Conservation (phyloP, 1,140 invertebrate genomes). For the Nasonia vitripennis region DNA sequence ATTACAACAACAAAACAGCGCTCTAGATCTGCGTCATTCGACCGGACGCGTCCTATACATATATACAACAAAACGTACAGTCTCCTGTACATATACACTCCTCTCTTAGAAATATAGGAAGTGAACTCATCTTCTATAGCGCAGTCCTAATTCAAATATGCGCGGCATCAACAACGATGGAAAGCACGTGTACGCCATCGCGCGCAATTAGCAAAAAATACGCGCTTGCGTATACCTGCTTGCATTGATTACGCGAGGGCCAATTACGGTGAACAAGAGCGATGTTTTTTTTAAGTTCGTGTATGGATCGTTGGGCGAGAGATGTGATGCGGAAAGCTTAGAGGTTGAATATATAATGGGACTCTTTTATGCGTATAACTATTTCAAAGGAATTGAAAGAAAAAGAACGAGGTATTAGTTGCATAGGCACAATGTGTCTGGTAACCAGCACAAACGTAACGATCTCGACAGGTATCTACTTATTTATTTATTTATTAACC, state of each 20-base stretch:
- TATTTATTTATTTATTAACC: no score
- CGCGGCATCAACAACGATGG: background rate
- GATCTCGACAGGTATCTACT: no score
- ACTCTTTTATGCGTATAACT: no score
- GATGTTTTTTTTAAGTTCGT: background rate
- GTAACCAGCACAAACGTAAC: no score
- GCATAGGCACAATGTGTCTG: no score
- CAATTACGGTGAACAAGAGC: background rate
- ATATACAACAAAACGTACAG: no score
- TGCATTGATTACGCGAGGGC: background rate
- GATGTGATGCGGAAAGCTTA: background rate
- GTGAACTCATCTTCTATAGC: background rate
- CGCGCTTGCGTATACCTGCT: background rate
- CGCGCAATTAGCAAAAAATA: slow-evolving; percentile 10
- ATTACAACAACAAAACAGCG: no score
- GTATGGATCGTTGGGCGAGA: background rate
- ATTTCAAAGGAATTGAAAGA: no score
- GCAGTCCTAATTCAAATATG: background rate
- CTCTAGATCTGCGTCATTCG: no score
- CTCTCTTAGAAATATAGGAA: background rate
- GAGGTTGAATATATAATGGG: no score
- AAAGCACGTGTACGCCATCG: background rate
- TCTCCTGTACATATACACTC: background rate
- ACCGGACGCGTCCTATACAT: no score
- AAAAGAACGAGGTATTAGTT: no score